phyloP scores from a whole-genome alignment of 2,113 vertebrate genomes.

The Aepyceros melampus region DNA sequence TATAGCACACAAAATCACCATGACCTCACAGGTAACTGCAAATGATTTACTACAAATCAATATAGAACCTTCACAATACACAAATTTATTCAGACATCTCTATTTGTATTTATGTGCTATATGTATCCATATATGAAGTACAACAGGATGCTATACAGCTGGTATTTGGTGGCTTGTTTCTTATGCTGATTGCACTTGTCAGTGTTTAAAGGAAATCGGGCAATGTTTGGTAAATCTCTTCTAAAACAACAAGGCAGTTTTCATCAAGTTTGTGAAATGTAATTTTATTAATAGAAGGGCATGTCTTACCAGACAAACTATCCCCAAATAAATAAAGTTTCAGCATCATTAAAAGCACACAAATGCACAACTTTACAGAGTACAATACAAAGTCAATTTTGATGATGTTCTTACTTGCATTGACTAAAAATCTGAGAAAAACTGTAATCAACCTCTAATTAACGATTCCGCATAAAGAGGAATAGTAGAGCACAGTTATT shows the following conservation, averaged over 20 bases:
- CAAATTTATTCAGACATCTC: background rate
- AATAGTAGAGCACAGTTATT: slow-evolving; percentile 41
- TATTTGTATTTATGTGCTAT: background rate
- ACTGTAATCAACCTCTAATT: slow-evolving; percentile 24
- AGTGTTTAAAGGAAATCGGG: background rate
- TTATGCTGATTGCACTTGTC: background rate
- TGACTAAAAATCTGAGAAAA: slow-evolving; percentile 60
- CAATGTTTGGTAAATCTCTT: background rate
- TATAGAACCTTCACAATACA: background rate
- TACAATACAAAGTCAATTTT: slow-evolving; percentile 59
- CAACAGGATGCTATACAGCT: background rate
- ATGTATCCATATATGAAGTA: background rate
- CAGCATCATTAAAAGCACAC: slow-evolving; percentile 56
- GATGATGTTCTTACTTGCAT: slow-evolving; percentile 48
- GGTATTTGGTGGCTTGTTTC: background rate
- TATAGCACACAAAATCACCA: background rate
- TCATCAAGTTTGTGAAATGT: slow-evolving; percentile 68
- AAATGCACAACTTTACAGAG: slow-evolving; percentile 47
- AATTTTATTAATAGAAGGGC: slow-evolving; percentile 67
- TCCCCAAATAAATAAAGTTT: slow-evolving; percentile 65
- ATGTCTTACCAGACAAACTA: slow-evolving; percentile 42
- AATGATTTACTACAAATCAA: background rate
- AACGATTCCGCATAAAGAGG: slow-evolving; percentile 34
- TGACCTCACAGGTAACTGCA: background rate
- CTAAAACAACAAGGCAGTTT: slow-evolving; percentile 15